Conservation (phyloP, 2,888 invertebrate species). For the Crioceris asparagi region DNA sequence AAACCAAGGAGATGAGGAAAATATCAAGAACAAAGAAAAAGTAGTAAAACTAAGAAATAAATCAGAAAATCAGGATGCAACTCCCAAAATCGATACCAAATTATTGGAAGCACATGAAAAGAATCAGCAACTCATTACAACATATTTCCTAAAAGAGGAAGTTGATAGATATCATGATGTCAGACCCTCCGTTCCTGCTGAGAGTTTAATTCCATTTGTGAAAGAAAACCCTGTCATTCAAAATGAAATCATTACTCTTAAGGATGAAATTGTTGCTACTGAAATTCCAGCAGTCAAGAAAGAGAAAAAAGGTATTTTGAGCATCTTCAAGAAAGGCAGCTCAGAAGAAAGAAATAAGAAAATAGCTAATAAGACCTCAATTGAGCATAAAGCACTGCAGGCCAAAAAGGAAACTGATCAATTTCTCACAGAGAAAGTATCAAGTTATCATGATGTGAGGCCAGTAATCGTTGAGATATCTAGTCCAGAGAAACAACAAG, state of each 20-base stretch:
- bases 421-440: slow-evolving; percentile 12
- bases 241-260: background rate
- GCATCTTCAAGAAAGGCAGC: slow-evolving; percentile 14
- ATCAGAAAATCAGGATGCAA: background rate
- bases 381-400: too few relatives aligned
- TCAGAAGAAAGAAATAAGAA: too few relatives aligned
- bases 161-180: slow-evolving; percentile 18
- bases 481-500: background rate
- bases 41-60: slow-evolving; percentile 13
- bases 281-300: too few relatives aligned
- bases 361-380: too few relatives aligned
- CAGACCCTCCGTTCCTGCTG: slow-evolving; percentile 12
- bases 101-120: background rate
- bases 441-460: slow-evolving; percentile 14
- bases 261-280: background rate
- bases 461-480: slow-evolving; percentile 4
- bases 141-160: background rate
- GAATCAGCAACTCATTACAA: background rate
- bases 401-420: slow-evolving; percentile 1
- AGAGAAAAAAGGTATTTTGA: slow-evolving; percentile 5
- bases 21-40: slow-evolving; percentile 10
- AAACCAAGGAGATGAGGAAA: background rate
- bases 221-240: too few relatives aligned
- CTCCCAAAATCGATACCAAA: background rate
- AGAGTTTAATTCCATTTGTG: too few relatives aligned